Conservation (phyloP, 2,113 vertebrate genomes). For the Hydrochoerus hydrochaeris region DNA sequence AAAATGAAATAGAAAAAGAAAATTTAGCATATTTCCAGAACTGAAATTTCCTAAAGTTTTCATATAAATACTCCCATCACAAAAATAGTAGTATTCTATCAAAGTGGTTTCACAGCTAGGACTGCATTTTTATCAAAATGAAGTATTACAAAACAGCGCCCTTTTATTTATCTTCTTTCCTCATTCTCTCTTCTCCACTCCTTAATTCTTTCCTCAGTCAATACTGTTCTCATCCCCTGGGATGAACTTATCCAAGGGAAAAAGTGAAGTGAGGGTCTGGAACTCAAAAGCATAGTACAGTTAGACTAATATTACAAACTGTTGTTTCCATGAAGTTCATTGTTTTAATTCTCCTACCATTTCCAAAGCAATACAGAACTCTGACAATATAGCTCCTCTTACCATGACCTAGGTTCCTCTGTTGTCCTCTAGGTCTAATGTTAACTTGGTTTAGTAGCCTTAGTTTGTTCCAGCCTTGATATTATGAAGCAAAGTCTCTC, state of each 20-base stretch:
- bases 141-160: not conserved
- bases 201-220: not conserved
- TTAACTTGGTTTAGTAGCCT: not conserved
- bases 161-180: not conserved
- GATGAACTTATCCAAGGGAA: not conserved
- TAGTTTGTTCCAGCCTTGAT: not conserved
- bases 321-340: not conserved
- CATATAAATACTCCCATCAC: not conserved
- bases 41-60: not conserved
- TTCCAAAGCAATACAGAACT: not conserved
- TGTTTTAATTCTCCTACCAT: not conserved
- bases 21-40: not conserved
- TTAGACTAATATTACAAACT: not conserved
- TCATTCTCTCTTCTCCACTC: not conserved
- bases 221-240: not conserved
- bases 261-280: not conserved
- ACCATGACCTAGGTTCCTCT: not conserved
- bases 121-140: not conserved
- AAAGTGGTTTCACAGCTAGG: not conserved
- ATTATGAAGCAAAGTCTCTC: not conserved
- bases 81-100: slow-evolving; percentile 1
- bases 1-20: slow-evolving; percentile 13
- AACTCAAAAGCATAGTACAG: not conserved
- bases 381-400: not conserved
- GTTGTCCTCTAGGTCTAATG: not conserved